Conservation (phyloP, 1,140 invertebrate genomes). For the Stegodyphus dumicola region DNA sequence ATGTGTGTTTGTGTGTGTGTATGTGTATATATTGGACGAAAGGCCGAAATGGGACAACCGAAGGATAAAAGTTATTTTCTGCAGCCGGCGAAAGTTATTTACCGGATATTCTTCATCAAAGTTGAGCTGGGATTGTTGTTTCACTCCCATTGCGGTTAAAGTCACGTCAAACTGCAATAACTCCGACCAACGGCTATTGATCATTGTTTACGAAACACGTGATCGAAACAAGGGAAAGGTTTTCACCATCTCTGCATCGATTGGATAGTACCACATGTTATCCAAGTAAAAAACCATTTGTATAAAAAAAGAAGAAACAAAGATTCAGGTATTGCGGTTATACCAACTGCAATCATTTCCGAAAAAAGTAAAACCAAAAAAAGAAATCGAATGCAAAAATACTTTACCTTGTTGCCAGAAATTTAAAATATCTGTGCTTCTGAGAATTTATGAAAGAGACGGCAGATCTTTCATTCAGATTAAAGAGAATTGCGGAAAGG, state of each 20-base stretch:
- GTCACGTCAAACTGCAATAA: slow-evolving; percentile 60
- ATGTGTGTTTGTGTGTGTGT: not conserved
- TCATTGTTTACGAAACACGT: slow-evolving; percentile 60
- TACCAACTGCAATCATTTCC: not conserved
- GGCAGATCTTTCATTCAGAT: too few species aligned
- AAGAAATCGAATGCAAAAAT: not conserved
- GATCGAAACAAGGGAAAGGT: slow-evolving; percentile 54
- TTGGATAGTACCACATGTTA: slow-evolving; percentile 35
- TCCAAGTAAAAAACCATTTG: slow-evolving; percentile 24
- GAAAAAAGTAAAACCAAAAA: not conserved
- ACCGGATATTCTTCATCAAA: slow-evolving; percentile 56
- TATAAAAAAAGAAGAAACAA: not conserved
- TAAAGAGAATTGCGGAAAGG: too few species aligned
- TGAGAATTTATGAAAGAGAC: too few species aligned
- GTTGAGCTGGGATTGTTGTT: slow-evolving; percentile 46
- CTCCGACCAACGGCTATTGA: slow-evolving; percentile 57
- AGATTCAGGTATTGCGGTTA: not conserved
- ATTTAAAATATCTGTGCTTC: too few species aligned
- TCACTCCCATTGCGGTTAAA: slow-evolving; percentile 56
- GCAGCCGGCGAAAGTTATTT: slow-evolving; percentile 42
- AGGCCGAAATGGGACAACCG: slow-evolving; percentile 3
- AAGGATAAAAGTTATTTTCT: slow-evolving; percentile 54
- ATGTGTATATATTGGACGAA: not conserved
- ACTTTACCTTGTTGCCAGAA: too few species aligned
- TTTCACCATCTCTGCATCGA: slow-evolving; percentile 49